Evolutionary conservation across 2,113 vertebrate species (phyloP), one percentile per base, ranked within the genome.

Genomic region (Leucopternis melanops): DNA sequence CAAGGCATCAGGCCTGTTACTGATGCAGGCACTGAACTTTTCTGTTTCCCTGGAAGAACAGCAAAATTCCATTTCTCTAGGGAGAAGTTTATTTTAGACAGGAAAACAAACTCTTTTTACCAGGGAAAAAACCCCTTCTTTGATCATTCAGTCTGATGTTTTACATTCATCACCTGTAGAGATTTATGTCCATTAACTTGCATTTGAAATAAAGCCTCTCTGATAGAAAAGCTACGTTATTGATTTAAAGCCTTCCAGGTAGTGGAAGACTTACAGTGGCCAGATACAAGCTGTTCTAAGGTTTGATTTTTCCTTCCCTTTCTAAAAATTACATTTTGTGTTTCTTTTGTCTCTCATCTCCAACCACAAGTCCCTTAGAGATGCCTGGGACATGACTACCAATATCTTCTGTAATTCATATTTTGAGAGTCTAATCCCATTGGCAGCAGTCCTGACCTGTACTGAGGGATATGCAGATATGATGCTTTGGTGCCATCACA

Each of bases 161-260:
- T 81, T 91, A 91, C 44, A 36, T 92, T 72, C 66, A 40, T 49
- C 8, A 13, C 81, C 81, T 91, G 71, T 65, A 79, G 87, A 93
- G 77, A 81, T 90, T 96, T 90, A 45, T 85, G 78, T 87, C 91
- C 66, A 85, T 95, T 95, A 94, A 81, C 52, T 85, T 7, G 4
- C 26, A 26, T 80, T 95, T 69, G 81, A 90, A 96, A 90, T 96
- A 93, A 90, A 92, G 50, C n/a, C 38, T 15, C 74, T 94, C 65
- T 77, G 81, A 70, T 66, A 62, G 74, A 88, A 81, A 61, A 40
- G 73, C 61, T 63, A 42, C 7, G 0, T 72, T 92, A 86, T 81
- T 95, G 91, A 94, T 89, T 97, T 94, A 38, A 85, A 91, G 47
- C 73, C 44, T 94, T 78, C 47, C 63, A 95, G 40, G 45, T 69